phyloP scores from a whole-genome alignment of 2,888 invertebrate species.

The Drosophila longiperda region DNA sequence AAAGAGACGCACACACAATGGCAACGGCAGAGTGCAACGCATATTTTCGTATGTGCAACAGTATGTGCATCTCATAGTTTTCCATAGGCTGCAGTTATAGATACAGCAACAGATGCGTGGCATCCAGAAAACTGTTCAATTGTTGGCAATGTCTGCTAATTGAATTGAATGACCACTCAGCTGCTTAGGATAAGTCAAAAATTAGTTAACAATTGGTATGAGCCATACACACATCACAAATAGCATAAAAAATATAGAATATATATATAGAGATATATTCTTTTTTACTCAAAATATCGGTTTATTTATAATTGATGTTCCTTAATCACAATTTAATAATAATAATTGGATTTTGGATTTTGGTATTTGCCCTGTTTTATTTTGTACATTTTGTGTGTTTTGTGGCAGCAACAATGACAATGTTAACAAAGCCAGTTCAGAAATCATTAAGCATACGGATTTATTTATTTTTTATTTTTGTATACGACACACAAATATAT shows the following conservation, averaged over 20 bases:
- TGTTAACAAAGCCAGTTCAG: slow-evolving; percentile 3
- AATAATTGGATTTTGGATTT: slow-evolving; percentile 5
- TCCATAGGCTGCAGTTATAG: slow-evolving; percentile 9
- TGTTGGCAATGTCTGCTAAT: slow-evolving; percentile 48
- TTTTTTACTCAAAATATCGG: slow-evolving; percentile 6
- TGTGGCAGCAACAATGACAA: slow-evolving; percentile 2
- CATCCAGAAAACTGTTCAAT: slow-evolving; percentile 26
- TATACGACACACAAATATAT: not conserved
- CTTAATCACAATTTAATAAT: too few relatives aligned
- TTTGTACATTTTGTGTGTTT: not conserved
- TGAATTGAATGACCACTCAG: slow-evolving; percentile 47
- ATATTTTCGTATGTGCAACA: slow-evolving; percentile 8
- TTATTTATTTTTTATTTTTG: slow-evolving; percentile 18
- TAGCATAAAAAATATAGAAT: not conserved
- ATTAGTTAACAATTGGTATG: slow-evolving; percentile 49
- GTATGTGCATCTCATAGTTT: slow-evolving; percentile 24
- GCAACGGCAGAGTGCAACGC: slow-evolving; percentile 35
- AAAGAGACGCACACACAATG: slow-evolving; percentile 48
- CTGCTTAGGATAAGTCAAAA: slow-evolving; percentile 42
- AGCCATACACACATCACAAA: slow-evolving; percentile 15
- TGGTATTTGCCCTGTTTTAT: slow-evolving; percentile 9
- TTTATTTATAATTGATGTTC: too few relatives aligned
- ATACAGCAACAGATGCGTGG: slow-evolving; percentile 4
- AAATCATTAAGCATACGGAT: slow-evolving; percentile 2
- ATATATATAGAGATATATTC: not conserved